phyloP scores from a whole-genome alignment of 92 coral and sea anemone species.

The Parazoanthus atlanticus region DNA sequence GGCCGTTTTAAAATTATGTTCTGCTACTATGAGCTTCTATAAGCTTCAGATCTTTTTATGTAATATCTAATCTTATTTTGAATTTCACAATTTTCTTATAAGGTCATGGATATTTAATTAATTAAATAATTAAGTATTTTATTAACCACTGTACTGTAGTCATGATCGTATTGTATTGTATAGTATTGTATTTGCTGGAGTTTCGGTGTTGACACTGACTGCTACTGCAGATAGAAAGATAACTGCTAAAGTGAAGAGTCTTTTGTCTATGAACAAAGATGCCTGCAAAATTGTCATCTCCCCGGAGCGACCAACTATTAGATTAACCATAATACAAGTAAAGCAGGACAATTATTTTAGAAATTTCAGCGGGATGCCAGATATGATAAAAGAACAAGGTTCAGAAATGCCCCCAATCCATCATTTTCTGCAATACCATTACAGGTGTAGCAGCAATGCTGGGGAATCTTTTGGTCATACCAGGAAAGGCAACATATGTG shows the following conservation, averaged over 20 bases:
- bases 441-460: conserved; percentile 36
- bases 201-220: conserved; percentile 44
- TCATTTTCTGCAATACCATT: conserved; percentile 40
- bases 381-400: conserved; percentile 24
- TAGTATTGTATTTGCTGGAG: conserved; percentile 12
- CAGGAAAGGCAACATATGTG: conserved; percentile 46
- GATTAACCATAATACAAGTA: conserved; percentile 12
- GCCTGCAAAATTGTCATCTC: conserved; percentile 13
- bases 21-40: too few species aligned
- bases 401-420: background rate
- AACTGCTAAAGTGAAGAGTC: conserved; percentile 1
- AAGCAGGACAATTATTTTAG: background rate
- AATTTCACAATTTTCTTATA: too few species aligned
- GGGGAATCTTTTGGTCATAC: conserved; percentile 35
- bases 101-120: too few species aligned
- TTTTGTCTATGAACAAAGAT: conserved; percentile 19
- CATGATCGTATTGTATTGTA: background rate
- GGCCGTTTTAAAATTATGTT: too few species aligned
- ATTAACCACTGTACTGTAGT: too few species aligned
- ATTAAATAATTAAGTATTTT: too few species aligned
- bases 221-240: conserved; percentile 36
- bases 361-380: conserved; percentile 11
- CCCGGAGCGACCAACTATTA: conserved; percentile 3
- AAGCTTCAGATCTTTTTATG: too few species aligned
- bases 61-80: too few species aligned